Conservation (phyloP, 2,113 vertebrate species). For the Myotis lucifugus region DNA sequence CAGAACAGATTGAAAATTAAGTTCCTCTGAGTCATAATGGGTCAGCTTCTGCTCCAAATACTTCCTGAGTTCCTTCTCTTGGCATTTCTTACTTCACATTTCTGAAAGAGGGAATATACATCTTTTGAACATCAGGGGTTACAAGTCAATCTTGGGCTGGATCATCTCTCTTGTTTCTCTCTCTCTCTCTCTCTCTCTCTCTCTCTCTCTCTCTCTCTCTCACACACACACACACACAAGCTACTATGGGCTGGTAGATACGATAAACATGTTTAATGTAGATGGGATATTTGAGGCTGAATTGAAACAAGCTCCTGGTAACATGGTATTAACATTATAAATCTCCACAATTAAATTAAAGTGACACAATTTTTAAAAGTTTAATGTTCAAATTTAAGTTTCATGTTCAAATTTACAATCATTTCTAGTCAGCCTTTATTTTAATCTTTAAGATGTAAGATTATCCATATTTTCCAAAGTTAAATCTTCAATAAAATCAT, state of each 20-base stretch:
- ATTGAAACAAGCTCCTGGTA: conserved; percentile 23
- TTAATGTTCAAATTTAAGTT: conserved; percentile 11
- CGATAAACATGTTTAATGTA: neutral
- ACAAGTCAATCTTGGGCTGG: neutral
- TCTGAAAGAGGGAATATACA: neutral
- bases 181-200: neutral
- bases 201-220: neutral
- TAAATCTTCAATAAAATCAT: conserved; percentile 38
- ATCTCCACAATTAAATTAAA: conserved; percentile 42
- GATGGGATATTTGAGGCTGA: neutral
- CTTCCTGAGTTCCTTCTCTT: conserved; percentile 13
- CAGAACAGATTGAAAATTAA: neutral
- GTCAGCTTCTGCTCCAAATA: neutral
- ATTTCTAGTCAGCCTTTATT: conserved; percentile 26
- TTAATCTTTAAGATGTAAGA: conserved; percentile 43
- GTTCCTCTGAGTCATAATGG: neutral
- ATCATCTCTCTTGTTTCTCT: neutral
- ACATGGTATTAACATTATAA: neutral
- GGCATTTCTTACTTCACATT: neutral
- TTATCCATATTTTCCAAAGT: conserved; percentile 46
- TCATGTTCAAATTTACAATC: conserved; percentile 19
- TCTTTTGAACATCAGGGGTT: neutral
- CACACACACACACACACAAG: too few species aligned
- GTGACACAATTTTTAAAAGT: neutral
- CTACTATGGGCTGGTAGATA: neutral